Percentiles rank a stretch among this genome's conserved stretches.
phyloP scores from a whole-genome alignment of 2,888 invertebrate species.

The Pseudococcus viburni region DNA sequence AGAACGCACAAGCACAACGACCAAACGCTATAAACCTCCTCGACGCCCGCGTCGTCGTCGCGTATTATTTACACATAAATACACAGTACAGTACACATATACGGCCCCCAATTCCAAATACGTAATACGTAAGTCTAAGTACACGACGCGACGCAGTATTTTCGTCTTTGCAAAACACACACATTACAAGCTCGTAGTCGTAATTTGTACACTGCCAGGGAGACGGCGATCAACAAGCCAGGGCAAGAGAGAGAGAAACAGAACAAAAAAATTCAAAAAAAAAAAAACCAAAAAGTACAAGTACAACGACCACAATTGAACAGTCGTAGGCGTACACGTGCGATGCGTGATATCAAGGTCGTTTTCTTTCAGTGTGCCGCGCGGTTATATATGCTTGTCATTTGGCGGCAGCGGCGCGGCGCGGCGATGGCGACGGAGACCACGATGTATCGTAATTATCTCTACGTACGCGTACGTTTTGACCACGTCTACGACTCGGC shows the following conservation, averaged over 20 bases:
- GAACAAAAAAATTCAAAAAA: neutral
- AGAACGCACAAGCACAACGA: neutral
- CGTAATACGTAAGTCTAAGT: neutral
- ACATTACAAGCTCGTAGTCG: neutral
- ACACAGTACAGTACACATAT: neutral
- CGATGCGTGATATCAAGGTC: constrained; percentile 63
- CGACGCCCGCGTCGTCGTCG: neutral
- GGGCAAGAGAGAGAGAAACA: neutral
- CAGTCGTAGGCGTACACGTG: constrained; percentile 62
- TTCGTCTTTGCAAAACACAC: neutral
- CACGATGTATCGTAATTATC: neutral
- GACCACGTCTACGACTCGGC: neutral
- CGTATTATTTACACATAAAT: neutral
- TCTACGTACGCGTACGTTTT: neutral
- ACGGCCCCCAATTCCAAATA: neutral
- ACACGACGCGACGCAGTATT: neutral
- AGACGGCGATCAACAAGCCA: neutral
- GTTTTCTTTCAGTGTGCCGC: constrained; percentile 49
- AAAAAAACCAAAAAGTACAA: constrained; percentile 43
- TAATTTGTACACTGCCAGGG: neutral
- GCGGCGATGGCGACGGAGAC: neutral
- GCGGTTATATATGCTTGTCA: neutral
- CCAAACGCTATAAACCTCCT: neutral
- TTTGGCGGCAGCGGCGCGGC: neutral
- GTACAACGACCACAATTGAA: constrained; percentile 62